These are phyloP conservation scores for Minunthozetes semirufus DNA, from an alignment of 2,888 invertebrate genomes.

Conservation along the genomic window DNA sequence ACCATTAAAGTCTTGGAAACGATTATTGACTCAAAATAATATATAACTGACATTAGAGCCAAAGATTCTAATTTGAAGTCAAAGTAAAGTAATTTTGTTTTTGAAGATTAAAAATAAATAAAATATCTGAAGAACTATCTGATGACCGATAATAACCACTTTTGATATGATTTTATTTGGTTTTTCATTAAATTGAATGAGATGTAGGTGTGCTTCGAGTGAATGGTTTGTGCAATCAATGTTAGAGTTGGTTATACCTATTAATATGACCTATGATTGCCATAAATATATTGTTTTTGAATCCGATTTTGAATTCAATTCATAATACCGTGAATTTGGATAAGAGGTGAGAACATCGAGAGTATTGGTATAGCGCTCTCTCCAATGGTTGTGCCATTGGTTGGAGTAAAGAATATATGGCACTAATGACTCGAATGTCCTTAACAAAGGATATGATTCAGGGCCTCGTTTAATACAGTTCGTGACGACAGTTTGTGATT, in stretches of 20 bases:
- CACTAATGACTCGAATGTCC: constrained; percentile 27
- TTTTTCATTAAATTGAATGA: not conserved
- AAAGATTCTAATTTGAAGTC: not conserved
- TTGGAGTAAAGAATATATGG: constrained; percentile 10
- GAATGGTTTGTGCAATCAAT: not conserved
- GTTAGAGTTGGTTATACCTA: not conserved
- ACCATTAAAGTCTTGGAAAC: no score
- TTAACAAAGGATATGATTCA: constrained; percentile 31
- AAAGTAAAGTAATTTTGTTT: not conserved
- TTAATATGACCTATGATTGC: no score
- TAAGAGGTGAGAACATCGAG: not conserved
- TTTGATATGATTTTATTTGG: not conserved
- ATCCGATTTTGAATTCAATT: no score
- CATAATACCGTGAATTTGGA: no score
- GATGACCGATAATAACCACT: constrained; percentile 24
- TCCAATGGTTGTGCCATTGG: no score
- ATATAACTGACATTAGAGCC: no score
- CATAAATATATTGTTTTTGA: no score
- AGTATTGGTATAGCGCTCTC: not conserved
- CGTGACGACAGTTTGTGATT: constrained; percentile 30
- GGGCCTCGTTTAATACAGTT: constrained; percentile 31
- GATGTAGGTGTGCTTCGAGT: constrained; percentile 4
- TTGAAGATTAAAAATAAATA: no score
- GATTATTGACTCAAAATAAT: no score
- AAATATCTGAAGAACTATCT: constrained; percentile 4